Evolutionary conservation across 2,113 vertebrate species (phyloP).

Genomic region (Mirza zaza): DNA sequence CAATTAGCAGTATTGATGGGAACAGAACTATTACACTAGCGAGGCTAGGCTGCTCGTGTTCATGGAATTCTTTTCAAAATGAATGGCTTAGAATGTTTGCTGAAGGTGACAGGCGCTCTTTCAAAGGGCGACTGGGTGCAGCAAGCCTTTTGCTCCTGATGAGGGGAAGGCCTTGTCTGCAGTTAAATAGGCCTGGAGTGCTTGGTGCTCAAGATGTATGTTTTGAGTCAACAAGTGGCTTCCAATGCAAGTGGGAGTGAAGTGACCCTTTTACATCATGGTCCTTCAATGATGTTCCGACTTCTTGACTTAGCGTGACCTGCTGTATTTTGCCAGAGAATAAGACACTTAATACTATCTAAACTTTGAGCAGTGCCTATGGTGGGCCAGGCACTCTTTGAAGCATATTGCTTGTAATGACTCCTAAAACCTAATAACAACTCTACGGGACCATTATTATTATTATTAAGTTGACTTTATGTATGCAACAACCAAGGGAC

Average conservation of each 20-base stretch:
- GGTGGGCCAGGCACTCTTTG: not conserved
- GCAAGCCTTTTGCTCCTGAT: not conserved
- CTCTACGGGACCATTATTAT: not conserved
- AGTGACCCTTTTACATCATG: accelerated
- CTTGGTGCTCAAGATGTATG: not conserved
- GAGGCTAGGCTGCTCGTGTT: not conserved
- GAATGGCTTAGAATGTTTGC: not conserved
- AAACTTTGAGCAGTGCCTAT: not conserved
- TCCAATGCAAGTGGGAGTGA: not conserved
- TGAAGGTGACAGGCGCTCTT: not conserved
- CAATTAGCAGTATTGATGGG: not conserved
- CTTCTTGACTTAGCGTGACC: not conserved
- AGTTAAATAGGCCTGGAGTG: not conserved
- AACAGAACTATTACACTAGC: not conserved
- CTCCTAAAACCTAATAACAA: not conserved
- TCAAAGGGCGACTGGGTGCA: not conserved
- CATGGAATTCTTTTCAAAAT: not conserved
- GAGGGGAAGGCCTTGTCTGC: not conserved
- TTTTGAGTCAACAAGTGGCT: not conserved
- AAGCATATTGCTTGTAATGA: not conserved
- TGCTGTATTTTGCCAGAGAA: not conserved
- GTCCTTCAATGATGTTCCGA: not conserved
- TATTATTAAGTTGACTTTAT: not conserved
- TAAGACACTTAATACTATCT: not conserved
- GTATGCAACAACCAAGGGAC: not conserved